Evolutionary conservation across 2,113 vertebrate genomes (phyloP), one percentile per base, ranked within the genome.

Genomic region (Bostrychus sinensis): DNA sequence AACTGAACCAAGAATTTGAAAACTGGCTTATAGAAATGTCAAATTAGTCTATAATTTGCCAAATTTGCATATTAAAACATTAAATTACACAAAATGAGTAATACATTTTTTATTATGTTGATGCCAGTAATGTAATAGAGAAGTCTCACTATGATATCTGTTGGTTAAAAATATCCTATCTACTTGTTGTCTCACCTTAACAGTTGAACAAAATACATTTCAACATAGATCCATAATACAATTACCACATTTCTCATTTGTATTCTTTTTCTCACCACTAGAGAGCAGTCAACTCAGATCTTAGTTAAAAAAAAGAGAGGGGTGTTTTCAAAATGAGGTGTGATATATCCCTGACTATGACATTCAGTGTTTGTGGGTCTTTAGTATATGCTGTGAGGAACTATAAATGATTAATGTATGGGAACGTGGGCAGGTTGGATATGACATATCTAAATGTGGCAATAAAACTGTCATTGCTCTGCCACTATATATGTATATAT

Each of bases 401-500:
- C 3, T 19, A 72, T 38, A 57, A 63, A 74, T 66, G 3, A 55
- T 53, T 53, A 75, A 84, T 75, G 48, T 28, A 30, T 56, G 19
- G 76, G 60, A 67, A 62, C 22, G 55, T 28, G 55, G 37, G 71
- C 80, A 66, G 64, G 66, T 60, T 69, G 5, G 66, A 56, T 63
- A 34, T 80, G 61, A 72, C 58, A 64, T 62, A 74, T 74, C 59
- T 50, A 68, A 71, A 67, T 54, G 46, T 59, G 16, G 65, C 64
- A 79, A 81, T 84, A 80, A 74, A 84, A 75, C 53, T 60, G 56
- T 80, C 71, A 69, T 50, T 14, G 32, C 19, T 32, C 43, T 75
- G 60, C 58, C 38, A 20, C 17, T 39, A n/a, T 62, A 48, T 37
- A 70, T 53, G 36, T 28, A 59, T 62, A 59, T 63, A 36, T 43